phyloP scores from a whole-genome alignment of 1,140 invertebrate genomes.

The Drosophila simulans region DNA sequence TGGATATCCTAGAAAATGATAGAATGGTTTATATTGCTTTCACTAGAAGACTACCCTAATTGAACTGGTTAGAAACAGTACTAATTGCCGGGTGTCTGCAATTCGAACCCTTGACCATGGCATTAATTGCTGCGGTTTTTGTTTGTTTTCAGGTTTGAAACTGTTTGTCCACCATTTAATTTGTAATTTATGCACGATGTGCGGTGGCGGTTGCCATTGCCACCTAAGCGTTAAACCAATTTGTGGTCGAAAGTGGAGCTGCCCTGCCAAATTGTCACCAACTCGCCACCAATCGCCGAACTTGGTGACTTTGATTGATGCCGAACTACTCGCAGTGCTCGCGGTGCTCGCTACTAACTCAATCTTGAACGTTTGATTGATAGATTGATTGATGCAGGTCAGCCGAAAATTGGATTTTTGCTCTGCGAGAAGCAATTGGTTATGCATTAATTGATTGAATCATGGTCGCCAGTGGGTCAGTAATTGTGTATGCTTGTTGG shows the following conservation, averaged over 20 bases:
- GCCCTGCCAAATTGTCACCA: conserved; percentile 12
- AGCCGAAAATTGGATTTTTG: conserved; percentile 27
- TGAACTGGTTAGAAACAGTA: too few relatives aligned
- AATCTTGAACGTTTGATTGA: conserved; percentile 55
- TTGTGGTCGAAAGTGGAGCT: conserved; percentile 26
- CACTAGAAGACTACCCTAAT: too few relatives aligned
- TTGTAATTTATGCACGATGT: conserved; percentile 58
- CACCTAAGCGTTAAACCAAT: conserved; percentile 58
- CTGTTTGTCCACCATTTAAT: conserved; percentile 55
- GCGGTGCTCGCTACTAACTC: conserved; percentile 32
- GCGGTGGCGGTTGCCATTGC: conserved; percentile 33
- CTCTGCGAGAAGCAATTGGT: neutral
- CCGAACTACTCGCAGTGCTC: conserved; percentile 17
- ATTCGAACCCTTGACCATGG: neutral
- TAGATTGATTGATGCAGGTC: conserved; percentile 11
- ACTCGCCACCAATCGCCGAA: neutral
- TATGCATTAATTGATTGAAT: conserved; percentile 41
- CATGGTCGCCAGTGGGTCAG: neutral
- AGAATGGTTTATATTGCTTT: too few relatives aligned
- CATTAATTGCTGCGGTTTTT: conserved; percentile 27
- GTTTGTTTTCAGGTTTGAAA: conserved; percentile 17
- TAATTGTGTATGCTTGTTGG: conserved; percentile 11
- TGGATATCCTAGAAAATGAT: neutral
- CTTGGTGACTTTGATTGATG: conserved; percentile 66
- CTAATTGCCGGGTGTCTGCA: conserved; percentile 2